These are phyloP conservation scores for Erythrolamprus reginae DNA, from an alignment of 2,113 vertebrate genomes.

Conservation along the genomic window DNA sequence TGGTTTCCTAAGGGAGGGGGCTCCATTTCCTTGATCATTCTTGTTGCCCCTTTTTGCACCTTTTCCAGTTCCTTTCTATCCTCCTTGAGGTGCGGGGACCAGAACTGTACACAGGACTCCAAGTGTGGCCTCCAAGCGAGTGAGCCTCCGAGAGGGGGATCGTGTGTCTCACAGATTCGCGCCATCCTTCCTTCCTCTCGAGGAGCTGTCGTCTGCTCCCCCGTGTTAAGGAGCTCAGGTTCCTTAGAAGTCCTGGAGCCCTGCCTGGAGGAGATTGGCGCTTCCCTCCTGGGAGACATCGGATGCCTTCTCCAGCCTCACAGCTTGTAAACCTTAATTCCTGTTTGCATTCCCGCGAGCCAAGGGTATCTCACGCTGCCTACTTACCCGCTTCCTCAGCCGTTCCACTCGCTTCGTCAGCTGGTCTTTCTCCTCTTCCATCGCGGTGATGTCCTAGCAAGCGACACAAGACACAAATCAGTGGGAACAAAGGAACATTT, in stretches of 20 bases:
- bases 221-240: slow-evolving; percentile 34
- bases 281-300: slow-evolving; percentile 64
- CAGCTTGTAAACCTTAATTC: slow-evolving; percentile 66
- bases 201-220: slow-evolving; percentile 62
- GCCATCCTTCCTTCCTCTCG: slow-evolving; percentile 63
- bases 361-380: slow-evolving; percentile 52
- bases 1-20: no score
- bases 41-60: no score
- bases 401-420: slow-evolving; percentile 92
- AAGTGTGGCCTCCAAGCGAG: no score
- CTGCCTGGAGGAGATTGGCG: slow-evolving; percentile 62
- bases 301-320: slow-evolving; percentile 59
- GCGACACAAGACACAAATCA: neutral
- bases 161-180: slow-evolving; percentile 61
- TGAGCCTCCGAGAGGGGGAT: slow-evolving; percentile 51
- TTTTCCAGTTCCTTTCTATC: no score
- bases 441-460: slow-evolving; percentile 87
- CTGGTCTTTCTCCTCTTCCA: slow-evolving; percentile 98
- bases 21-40: no score
- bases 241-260: slow-evolving; percentile 63
- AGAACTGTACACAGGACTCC: no score
- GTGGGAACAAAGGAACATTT: no score
- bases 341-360: slow-evolving; percentile 78
- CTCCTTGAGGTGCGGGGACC: no score
- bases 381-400: slow-evolving; percentile 90